phyloP scores from a whole-genome alignment of 2,888 invertebrate genomes.

The Macrostomum cliftonense region DNA sequence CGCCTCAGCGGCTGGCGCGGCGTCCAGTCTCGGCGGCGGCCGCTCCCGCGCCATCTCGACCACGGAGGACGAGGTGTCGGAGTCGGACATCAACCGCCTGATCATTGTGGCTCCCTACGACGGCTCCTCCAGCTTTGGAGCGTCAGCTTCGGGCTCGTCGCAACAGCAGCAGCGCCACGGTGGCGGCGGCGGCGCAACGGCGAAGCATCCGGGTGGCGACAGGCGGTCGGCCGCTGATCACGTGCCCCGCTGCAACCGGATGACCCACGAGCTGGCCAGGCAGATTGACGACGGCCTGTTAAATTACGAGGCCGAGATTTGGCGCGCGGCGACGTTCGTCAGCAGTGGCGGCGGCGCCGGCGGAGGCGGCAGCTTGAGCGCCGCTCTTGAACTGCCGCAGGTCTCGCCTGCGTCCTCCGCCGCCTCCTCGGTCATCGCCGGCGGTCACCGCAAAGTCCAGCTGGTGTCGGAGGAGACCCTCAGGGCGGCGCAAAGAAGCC shows the following conservation, averaged over 20 bases:
- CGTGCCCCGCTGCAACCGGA: conserved; percentile 63
- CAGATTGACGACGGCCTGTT: conserved; percentile 88
- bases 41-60: not conserved
- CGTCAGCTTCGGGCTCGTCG: not conserved
- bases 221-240: conserved; percentile 57
- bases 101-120: conserved; percentile 85
- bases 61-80: conserved; percentile 49
- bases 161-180: not conserved
- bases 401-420: no score
- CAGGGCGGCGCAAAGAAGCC: no score
- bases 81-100: conserved; percentile 74
- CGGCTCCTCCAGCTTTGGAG: conserved; percentile 41
- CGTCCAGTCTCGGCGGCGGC: no score
- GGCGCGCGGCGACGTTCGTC: conserved; percentile 47
- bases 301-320: conserved; percentile 83
- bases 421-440: no score
- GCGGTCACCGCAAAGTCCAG: no score
- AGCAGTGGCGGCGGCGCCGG: no score
- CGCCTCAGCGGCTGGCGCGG: no score
- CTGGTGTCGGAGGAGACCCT: no score
- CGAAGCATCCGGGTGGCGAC: conserved; percentile 72
- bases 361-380: no score
- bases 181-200: no score
- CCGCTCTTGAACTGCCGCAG: no score
- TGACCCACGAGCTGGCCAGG: conserved; percentile 77